A percentile compares a stretch with the other conserved stretches of the same genome.
phyloP scores from a whole-genome alignment of 2,113 vertebrate genomes.

The Chamaetylas fuelleborni region DNA sequence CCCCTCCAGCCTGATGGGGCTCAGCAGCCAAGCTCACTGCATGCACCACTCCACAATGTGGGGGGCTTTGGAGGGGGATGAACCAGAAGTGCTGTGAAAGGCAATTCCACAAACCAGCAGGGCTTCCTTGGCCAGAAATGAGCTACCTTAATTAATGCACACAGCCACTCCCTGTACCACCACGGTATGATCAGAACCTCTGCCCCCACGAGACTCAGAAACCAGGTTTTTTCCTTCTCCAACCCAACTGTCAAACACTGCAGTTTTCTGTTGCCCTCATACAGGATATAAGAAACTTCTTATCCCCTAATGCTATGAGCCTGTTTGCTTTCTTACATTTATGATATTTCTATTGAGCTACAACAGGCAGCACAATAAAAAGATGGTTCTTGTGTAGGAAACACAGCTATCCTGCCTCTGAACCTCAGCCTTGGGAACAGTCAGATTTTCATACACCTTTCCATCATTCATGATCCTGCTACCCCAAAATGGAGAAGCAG shows the following conservation, averaged over 20 bases:
- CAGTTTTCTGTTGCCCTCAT: not conserved
- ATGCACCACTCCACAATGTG: rapidly evolving
- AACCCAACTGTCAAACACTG: not conserved
- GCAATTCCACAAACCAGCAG: not conserved
- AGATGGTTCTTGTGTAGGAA: not conserved
- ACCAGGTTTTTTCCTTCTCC: not conserved
- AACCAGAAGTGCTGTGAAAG: rapidly evolving
- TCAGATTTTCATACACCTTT: not conserved
- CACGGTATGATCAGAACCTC: not conserved
- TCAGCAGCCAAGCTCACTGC: not conserved
- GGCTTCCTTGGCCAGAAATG: not conserved
- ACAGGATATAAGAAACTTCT: not conserved
- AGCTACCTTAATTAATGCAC: not conserved
- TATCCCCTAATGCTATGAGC: not conserved
- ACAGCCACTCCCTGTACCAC: not conserved
- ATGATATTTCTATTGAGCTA: not conserved
- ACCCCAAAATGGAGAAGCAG: not conserved
- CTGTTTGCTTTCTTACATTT: not conserved
- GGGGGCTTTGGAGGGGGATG: not conserved
- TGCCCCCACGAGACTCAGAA: not conserved
- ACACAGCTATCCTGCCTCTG: not conserved
- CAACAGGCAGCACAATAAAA: not conserved
- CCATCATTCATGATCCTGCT: not conserved
- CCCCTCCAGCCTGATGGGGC: not conserved
- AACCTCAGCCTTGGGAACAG: not conserved